Evolutionary conservation across 2,888 invertebrate genomes (phyloP).

Genomic region (Scrobipalpa costella): DNA sequence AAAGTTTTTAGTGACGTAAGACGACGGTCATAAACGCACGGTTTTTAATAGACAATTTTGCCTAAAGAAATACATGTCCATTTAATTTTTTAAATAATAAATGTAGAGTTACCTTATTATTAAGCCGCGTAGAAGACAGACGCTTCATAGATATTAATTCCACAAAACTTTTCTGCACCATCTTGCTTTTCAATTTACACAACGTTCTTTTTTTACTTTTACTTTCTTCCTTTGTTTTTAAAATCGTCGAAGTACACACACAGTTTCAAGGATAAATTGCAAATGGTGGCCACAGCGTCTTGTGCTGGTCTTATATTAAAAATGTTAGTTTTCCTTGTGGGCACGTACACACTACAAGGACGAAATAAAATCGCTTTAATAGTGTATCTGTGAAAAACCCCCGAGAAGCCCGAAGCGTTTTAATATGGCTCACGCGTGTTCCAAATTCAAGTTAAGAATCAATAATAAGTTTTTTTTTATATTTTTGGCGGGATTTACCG

Average conservation of each 20-base stretch:
- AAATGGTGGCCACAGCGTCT: not conserved
- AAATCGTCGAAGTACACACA: too few species aligned
- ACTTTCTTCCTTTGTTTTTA: conserved; percentile 1
- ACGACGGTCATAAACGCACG: too few species aligned
- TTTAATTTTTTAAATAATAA: too few species aligned
- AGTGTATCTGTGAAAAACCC: conserved; percentile 1
- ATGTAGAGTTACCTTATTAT: not conserved
- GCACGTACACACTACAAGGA: not conserved
- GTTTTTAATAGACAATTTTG: too few species aligned
- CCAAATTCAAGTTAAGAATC: not conserved
- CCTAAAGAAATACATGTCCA: too few species aligned
- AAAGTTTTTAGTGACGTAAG: too few species aligned
- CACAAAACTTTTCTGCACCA: not conserved
- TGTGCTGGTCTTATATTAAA: not conserved
- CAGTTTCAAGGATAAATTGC: not conserved
- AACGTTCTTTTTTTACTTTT: not conserved
- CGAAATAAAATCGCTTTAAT: not conserved
- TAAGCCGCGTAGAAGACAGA: not conserved
- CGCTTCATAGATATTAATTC: conserved; percentile 6
- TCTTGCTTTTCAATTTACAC: not conserved
- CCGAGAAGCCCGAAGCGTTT: not conserved
- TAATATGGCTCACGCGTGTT: not conserved
- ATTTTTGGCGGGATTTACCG: not conserved
- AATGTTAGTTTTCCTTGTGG: not conserved
- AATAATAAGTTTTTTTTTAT: not conserved